Conservation (phyloP, 2,113 vertebrate genomes). For the Deroptyus accipitrinus region DNA sequence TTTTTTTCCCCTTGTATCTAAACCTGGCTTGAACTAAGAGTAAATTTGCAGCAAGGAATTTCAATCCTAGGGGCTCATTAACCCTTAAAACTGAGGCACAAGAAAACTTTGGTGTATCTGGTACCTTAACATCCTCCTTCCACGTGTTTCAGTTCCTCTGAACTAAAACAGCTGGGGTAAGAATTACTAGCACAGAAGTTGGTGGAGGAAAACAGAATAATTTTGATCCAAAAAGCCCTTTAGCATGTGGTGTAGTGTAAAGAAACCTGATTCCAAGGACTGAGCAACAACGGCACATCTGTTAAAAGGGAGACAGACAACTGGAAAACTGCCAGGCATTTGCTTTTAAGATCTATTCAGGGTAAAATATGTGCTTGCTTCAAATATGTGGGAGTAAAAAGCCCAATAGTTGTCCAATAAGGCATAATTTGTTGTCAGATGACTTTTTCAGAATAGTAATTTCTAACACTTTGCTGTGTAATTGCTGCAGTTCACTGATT, state of each 20-base stretch:
- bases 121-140: neutral
- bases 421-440: neutral
- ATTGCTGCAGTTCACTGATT: neutral
- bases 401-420: neutral
- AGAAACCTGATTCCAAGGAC: neutral
- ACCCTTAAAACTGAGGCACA: neutral
- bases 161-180: neutral
- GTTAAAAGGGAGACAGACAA: neutral
- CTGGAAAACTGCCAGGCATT: neutral
- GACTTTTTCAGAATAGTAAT: neutral
- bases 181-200: neutral
- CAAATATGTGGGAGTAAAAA: conserved; percentile 5
- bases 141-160: neutral
- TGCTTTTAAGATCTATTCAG: conserved; percentile 9
- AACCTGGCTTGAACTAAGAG: neutral
- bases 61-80: neutral
- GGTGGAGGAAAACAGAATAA: neutral
- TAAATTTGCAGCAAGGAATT: neutral
- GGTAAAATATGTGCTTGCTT: neutral
- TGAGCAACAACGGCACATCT: neutral
- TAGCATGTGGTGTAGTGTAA: neutral
- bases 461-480: neutral
- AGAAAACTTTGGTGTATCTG: neutral
- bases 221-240: neutral
- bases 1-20: neutral